Base-by-base conservation (phyloP, 2,888 invertebrate species). In the Ectemnius cavifrons region DNA sequence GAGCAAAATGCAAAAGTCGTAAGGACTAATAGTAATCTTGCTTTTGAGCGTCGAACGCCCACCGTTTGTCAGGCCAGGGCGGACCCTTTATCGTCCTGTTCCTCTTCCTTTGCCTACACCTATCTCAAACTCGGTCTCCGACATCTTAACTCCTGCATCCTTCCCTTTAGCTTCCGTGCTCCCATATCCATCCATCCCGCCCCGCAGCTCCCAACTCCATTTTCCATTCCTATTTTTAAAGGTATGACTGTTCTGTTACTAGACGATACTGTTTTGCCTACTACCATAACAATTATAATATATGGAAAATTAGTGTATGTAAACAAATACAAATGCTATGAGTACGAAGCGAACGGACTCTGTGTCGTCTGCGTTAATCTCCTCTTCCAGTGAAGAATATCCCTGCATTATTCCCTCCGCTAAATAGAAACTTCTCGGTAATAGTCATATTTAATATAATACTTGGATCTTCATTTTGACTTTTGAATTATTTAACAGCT, bases 261-360 rank as follows among this genome's bases (percentile, higher is more conserved):
- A 79, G 77, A 80, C 73, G 80, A 77, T 82, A 84, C 80, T 81
- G 81, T 82, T 76, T 85, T 81, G 84, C 85, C 80, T 82, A 83
- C 75, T 85, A 77, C 79, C 79, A 82, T 79, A 82, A 80, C 74
- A 71, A 80, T 80, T 75, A 75, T 71, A 68, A 79, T 81, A 81
- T 77, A 82, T 79, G 80, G 77, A 84, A 84, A 83, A 37, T 37
- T 37, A 37, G 75, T 85, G 79, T 85, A 84, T 85, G 84, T 86
- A 87, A 86, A 86, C 83, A 83, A 85, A 85, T 84, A 87, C 84
- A 85, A 81, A 85, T 84, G 83, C 79, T 85, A 83, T 81, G 80
- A 83, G 85, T 80, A 82, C 63, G 70, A 52, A 16, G 16, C 20
- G 18, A 20, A 59, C 6, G 20, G 59, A 18, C n/a, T 2, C 11